phyloP scores from a whole-genome alignment of 2,113 vertebrate species.

The Puma concolor region DNA sequence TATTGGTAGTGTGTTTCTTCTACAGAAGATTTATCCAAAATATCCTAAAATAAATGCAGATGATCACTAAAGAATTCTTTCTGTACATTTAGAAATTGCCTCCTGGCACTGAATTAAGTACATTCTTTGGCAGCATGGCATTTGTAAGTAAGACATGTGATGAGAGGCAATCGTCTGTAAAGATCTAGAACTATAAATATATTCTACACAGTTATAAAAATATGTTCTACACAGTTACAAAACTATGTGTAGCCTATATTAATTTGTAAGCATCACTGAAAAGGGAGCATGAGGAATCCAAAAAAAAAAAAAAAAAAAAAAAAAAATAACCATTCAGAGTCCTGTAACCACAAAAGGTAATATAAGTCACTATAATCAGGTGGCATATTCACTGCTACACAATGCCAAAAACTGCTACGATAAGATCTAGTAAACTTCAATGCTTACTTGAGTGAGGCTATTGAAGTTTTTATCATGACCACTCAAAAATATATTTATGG shows the following conservation, averaged over 20 bases:
- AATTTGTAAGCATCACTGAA: neutral
- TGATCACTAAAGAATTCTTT: neutral
- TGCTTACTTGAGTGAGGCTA: neutral
- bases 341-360: neutral
- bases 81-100: neutral
- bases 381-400: neutral
- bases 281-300: neutral
- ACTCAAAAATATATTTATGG: neutral
- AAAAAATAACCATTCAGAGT: neutral
- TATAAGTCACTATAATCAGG: neutral
- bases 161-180: neutral
- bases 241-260: neutral
- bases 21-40: neutral
- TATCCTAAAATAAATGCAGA: neutral
- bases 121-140: neutral
- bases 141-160: neutral
- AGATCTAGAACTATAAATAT: neutral
- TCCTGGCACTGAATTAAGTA: neutral
- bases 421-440: neutral
- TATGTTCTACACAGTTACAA: neutral
- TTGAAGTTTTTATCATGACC: neutral
- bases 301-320: neutral
- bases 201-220: neutral
- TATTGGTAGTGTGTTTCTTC: neutral
- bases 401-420: neutral